Conservation (phyloP, 2,797 vertebrate species). For the Emys orbicularis region DNA sequence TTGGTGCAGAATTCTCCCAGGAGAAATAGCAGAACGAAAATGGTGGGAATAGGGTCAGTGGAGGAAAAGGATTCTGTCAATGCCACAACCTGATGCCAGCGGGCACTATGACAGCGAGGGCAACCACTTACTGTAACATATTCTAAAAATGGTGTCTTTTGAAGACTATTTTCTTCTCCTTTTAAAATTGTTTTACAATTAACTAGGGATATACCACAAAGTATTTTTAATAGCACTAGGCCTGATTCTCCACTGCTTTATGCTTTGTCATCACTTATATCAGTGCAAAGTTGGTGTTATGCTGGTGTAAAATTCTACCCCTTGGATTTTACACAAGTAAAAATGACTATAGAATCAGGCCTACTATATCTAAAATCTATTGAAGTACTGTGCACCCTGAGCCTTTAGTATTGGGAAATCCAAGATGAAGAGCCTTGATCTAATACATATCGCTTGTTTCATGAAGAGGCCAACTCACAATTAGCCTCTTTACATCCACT, state of each 20-base stretch:
- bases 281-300: neutral
- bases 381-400: neutral
- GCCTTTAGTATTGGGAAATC: neutral
- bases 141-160: neutral
- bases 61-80: no score
- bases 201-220: neutral
- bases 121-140: neutral
- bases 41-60: no score
- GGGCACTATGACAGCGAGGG: no score
- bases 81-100: no score
- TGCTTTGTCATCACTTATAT: neutral
- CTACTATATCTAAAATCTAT: neutral
- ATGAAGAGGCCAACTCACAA: neutral
- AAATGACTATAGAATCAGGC: neutral
- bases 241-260: neutral
- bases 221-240: neutral
- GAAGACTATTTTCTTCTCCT: neutral
- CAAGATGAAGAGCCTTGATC: neutral
- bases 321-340: neutral
- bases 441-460: neutral
- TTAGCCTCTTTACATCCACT: neutral
- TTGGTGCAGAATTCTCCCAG: no score
- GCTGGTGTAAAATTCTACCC: neutral
- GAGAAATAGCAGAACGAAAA: no score
- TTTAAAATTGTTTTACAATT: neutral